Conservation (phyloP, 2,797 vertebrate genomes). For the Peromyscus attwateri region DNA sequence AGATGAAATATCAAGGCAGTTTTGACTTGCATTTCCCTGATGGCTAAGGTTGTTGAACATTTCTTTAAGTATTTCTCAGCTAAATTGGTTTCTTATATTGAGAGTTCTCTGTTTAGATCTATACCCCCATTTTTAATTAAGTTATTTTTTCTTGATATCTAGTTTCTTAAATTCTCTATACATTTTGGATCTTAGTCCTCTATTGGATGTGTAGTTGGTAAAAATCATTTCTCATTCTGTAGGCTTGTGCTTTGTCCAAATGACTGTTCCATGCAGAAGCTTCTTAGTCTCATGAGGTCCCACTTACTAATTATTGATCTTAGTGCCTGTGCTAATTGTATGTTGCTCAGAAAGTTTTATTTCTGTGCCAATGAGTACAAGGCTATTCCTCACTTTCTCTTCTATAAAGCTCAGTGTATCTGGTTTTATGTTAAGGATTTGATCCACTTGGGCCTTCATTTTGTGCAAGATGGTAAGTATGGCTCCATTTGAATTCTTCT, state of each 20-base stretch:
- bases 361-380: background rate
- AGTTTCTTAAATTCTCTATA: background rate
- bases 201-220: background rate
- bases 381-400: background rate
- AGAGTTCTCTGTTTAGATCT: background rate
- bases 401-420: background rate
- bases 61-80: too few relatives aligned
- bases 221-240: background rate
- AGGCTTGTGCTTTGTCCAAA: background rate
- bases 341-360: background rate
- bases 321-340: background rate
- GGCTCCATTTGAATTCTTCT: background rate
- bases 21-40: too few relatives aligned
- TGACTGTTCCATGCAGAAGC: background rate
- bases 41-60: too few relatives aligned
- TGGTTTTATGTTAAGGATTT: background rate
- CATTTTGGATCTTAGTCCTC: background rate
- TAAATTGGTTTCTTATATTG: too few relatives aligned
- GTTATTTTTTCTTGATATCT: background rate
- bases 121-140: background rate
- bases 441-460: background rate
- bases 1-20: too few relatives aligned
- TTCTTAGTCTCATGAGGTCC: background rate
- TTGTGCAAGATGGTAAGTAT: background rate
- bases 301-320: background rate